These are phyloP conservation scores for Cottus gobio DNA, from an alignment of 2,113 vertebrate species.

Conservation along the genomic window DNA sequence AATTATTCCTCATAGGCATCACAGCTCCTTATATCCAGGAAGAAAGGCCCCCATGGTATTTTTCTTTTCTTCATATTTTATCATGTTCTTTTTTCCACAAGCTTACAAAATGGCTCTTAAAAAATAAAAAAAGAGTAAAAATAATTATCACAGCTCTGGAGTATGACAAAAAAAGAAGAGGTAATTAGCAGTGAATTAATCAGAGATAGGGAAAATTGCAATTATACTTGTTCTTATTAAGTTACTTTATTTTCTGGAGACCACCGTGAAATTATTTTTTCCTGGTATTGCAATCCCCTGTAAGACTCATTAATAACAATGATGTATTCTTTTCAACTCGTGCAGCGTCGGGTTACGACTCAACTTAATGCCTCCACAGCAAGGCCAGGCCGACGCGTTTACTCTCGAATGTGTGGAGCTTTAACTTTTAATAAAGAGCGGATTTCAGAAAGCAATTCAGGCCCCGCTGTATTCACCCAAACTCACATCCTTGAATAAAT, in stretches of 20 bases:
- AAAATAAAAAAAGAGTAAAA: slow-evolving; percentile 33
- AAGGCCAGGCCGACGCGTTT: background rate
- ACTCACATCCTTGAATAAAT: slow-evolving; percentile 23
- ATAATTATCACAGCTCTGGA: slow-evolving; percentile 66
- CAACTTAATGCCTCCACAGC: slow-evolving; percentile 10
- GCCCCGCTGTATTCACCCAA: slow-evolving; percentile 15
- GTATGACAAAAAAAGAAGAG: slow-evolving; percentile 46
- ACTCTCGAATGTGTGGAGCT: background rate
- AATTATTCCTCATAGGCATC: slow-evolving; percentile 35
- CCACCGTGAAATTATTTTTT: slow-evolving; percentile 72
- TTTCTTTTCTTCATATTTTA: slow-evolving; percentile 14
- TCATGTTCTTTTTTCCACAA: slow-evolving; percentile 27
- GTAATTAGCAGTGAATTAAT: slow-evolving; percentile 82
- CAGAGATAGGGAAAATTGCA: slow-evolving; percentile 76
- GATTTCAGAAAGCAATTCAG: slow-evolving; percentile 1
- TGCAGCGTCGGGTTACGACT: slow-evolving; percentile 26
- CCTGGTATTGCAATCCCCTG: slow-evolving; percentile 32
- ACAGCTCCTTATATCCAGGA: slow-evolving; percentile 15
- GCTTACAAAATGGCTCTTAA: slow-evolving; percentile 44
- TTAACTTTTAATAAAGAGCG: background rate
- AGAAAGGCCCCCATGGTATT: background rate
- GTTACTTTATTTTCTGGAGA: slow-evolving; percentile 74
- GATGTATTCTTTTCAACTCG: slow-evolving; percentile 35
- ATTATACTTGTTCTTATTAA: slow-evolving; percentile 77
- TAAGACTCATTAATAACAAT: slow-evolving; percentile 56